Evolutionary conservation across 2,888 invertebrate genomes (phyloP).

Genomic region (Imbricaverruca yamaguchii): DNA sequence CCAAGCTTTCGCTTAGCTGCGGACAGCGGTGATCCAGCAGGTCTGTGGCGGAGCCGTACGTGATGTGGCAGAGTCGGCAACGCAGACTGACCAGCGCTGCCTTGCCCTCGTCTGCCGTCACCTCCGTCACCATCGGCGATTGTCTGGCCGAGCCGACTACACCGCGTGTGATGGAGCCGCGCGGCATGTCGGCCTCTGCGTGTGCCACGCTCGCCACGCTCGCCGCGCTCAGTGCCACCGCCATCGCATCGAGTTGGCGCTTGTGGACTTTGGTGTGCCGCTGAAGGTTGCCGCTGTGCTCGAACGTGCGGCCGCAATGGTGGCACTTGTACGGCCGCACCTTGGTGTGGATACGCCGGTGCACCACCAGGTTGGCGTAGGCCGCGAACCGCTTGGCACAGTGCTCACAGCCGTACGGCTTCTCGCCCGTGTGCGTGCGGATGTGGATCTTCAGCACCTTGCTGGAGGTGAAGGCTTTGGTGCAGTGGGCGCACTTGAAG

Average conservation of each 20-base stretch:
- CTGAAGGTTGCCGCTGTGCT: conserved; percentile 33
- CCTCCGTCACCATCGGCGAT: not conserved
- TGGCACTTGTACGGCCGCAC: conserved; percentile 32
- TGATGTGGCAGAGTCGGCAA: not conserved
- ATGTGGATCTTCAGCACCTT: conserved; percentile 34
- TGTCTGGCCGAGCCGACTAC: not conserved
- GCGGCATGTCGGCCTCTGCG: not conserved
- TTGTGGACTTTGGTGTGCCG: conserved; percentile 29
- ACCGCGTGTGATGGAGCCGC: not conserved
- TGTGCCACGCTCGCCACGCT: too few relatives aligned
- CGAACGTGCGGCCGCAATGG: conserved; percentile 32
- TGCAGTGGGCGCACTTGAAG: conserved; percentile 31
- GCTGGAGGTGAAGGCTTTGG: conserved; percentile 32
- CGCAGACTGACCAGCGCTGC: not conserved
- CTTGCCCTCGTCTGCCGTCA: not conserved
- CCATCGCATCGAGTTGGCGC: not conserved
- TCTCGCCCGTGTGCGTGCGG: conserved; percentile 33
- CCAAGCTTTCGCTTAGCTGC: not conserved
- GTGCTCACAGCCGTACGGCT: conserved; percentile 32
- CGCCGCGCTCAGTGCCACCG: not conserved
- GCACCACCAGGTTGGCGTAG: conserved; percentile 33
- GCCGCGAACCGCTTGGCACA: conserved; percentile 33
- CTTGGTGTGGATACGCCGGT: conserved; percentile 32
- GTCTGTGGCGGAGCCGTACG: not conserved
- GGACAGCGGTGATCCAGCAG: conserved; percentile 1